Conservation (phyloP, 1,140 invertebrate genomes). For the Calephelis virginiensis region DNA sequence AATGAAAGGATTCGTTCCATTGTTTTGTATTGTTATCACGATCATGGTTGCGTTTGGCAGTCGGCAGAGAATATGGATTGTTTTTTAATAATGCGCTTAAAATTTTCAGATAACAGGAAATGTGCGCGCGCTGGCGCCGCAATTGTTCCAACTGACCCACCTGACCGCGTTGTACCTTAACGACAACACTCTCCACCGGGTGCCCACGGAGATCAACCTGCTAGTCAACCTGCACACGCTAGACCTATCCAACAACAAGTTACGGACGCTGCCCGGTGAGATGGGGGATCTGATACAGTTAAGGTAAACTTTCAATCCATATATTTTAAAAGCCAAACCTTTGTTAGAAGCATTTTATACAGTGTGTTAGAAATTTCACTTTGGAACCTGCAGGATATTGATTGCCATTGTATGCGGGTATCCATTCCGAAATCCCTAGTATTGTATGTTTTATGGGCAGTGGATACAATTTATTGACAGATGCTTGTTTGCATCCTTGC, state of each 20-base stretch:
- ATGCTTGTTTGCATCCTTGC: too few relatives aligned
- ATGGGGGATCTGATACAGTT: constrained; percentile 96
- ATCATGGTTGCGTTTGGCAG: too few relatives aligned
- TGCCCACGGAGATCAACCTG: constrained; percentile 93
- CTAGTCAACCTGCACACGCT: constrained; percentile 91
- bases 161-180: constrained; percentile 96
- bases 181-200: constrained; percentile 93
- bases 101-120: constrained; percentile 86
- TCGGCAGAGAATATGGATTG: too few relatives aligned
- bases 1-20: too few relatives aligned
- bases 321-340: background rate
- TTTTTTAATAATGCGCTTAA: too few relatives aligned
- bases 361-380: too few relatives aligned
- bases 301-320: constrained; percentile 78
- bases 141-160: constrained; percentile 93
- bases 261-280: constrained; percentile 95
- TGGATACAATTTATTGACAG: too few relatives aligned
- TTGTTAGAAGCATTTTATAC: background rate
- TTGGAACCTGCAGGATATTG: too few relatives aligned
- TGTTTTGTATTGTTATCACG: too few relatives aligned
- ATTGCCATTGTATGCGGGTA: too few relatives aligned
- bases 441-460: too few relatives aligned
- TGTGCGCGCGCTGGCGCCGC: constrained; percentile 94
- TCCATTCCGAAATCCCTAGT: too few relatives aligned
- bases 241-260: constrained; percentile 96